Evolutionary conservation across 2,797 vertebrate species (phyloP).

Genomic region (Gambusia yucatana): DNA sequence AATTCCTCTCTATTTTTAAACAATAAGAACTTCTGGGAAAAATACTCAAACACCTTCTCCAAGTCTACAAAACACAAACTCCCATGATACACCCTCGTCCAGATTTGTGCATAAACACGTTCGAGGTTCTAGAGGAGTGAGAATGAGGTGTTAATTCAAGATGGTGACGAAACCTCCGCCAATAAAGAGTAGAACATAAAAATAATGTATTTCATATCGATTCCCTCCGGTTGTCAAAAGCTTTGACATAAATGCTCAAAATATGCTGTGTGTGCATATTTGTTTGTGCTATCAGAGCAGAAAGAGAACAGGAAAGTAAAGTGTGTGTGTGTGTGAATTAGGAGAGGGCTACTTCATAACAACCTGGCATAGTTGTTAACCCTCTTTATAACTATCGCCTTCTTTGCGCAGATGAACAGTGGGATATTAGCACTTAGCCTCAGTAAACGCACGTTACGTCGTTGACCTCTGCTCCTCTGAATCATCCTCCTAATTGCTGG

Average conservation of each 20-base stretch:
- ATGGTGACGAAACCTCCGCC: background rate
- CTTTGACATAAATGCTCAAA: constrained; percentile 12
- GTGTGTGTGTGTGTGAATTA: constrained; percentile 23
- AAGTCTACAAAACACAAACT: background rate
- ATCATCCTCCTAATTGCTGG: constrained; percentile 44
- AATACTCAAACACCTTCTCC: background rate
- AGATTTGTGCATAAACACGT: background rate
- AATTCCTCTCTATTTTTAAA: background rate
- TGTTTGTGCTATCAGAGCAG: background rate
- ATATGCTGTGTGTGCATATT: constrained; percentile 1
- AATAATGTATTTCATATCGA: background rate
- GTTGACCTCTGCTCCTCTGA: constrained; percentile 72
- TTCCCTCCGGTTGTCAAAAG: background rate
- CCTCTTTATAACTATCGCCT: constrained; percentile 58
- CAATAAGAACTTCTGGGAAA: background rate
- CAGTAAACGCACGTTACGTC: constrained; percentile 73
- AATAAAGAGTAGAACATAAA: background rate
- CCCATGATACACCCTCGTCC: background rate
- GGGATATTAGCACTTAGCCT: constrained; percentile 74
- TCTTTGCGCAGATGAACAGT: constrained; percentile 59
- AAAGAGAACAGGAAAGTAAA: constrained; percentile 22
- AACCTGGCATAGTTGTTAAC: constrained; percentile 68
- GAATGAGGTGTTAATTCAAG: background rate
- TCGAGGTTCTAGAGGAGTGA: background rate
- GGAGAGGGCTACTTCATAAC: constrained; percentile 62